phyloP scores from a whole-genome alignment of 2,113 vertebrate species.

The Ciconia maguari region DNA sequence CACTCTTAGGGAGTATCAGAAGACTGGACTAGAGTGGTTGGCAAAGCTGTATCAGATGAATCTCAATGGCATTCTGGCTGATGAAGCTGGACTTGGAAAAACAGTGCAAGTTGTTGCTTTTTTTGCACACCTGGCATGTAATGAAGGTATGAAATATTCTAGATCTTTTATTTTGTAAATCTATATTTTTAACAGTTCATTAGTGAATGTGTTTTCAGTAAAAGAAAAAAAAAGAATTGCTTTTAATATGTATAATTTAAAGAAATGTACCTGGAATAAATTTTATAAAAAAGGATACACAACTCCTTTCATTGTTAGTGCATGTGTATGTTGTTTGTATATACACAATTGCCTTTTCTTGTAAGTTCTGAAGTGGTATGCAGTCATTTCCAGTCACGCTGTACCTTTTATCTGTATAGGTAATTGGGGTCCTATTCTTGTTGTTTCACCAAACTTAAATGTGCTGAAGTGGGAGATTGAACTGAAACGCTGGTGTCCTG shows the following conservation, averaged over 20 bases:
- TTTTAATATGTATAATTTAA: neutral
- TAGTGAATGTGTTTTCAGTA: neutral
- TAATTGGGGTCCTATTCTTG: constrained; percentile 87
- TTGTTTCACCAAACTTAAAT: constrained; percentile 82
- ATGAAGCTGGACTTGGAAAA: constrained; percentile 86
- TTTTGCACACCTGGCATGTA: constrained; percentile 84
- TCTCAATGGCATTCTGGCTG: constrained; percentile 87
- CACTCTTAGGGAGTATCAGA: constrained; percentile 83
- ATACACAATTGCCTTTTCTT: neutral
- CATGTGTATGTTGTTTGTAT: neutral
- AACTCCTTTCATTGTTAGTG: neutral
- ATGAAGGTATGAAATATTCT: constrained; percentile 75
- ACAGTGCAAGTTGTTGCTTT: constrained; percentile 87
- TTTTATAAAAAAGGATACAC: neutral
- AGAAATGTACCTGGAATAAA: neutral
- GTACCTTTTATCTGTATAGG: constrained; percentile 64
- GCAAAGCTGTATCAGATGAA: constrained; percentile 82
- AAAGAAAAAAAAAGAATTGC: neutral
- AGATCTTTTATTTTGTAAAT: neutral
- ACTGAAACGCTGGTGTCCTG: constrained; percentile 89
- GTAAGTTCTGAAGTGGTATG: neutral
- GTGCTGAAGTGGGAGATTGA: constrained; percentile 87
- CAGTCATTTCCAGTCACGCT: neutral
- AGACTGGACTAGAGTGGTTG: constrained; percentile 87
- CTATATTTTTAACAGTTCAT: neutral